These are phyloP conservation scores for Drosophila phalerata DNA, from an alignment of 2,888 invertebrate species.

Conservation along the genomic window DNA sequence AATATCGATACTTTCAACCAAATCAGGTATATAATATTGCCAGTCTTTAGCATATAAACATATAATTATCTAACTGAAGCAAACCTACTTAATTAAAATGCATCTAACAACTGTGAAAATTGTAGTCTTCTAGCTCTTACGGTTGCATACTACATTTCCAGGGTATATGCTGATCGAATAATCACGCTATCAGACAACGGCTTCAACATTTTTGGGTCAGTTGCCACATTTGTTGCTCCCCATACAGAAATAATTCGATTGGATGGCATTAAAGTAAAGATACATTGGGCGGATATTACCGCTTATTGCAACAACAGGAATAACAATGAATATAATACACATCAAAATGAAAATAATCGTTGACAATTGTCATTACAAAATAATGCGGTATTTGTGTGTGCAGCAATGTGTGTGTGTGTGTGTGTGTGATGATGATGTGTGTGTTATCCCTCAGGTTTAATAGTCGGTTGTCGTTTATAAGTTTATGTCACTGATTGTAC, in stretches of 20 bases:
- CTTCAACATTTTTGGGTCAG: conserved; percentile 23
- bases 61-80: too few relatives aligned
- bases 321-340: conserved; percentile 9
- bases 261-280: conserved; percentile 25
- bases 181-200: neutral
- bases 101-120: too few relatives aligned
- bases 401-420: too few relatives aligned
- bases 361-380: conserved; percentile 46
- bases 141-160: neutral
- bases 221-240: conserved; percentile 26
- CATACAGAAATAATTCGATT: conserved; percentile 12
- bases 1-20: neutral
- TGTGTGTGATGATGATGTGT: conserved; percentile 4
- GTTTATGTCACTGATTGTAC: conserved; percentile 42
- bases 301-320: conserved; percentile 19
- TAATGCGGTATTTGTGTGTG: conserved; percentile 4
- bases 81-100: too few relatives aligned
- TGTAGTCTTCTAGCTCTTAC: too few relatives aligned
- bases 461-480: conserved; percentile 32
- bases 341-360: conserved; percentile 40
- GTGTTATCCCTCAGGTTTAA: conserved; percentile 32
- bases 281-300: conserved; percentile 24
- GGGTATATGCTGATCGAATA: conserved; percentile 1
- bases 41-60: too few relatives aligned
- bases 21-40: neutral